Evolutionary conservation across 1,140 invertebrate genomes (phyloP).

Genomic region (Drosophila watanabei): DNA sequence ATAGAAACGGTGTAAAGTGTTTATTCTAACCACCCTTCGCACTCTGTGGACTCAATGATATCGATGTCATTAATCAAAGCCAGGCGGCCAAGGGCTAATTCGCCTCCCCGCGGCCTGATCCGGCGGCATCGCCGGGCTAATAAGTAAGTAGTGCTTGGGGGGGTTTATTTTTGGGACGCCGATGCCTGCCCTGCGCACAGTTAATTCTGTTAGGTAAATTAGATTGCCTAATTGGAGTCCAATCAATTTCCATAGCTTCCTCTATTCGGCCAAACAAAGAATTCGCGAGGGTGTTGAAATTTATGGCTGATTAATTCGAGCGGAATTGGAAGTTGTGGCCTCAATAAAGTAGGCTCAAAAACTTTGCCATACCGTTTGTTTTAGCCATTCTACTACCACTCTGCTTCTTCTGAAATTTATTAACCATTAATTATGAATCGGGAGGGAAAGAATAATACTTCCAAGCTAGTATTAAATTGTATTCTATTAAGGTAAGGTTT

Average conservation of each 20-base stretch:
- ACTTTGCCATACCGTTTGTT: background rate
- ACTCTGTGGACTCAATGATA: conserved; percentile 45
- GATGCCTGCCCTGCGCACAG: conserved; percentile 27
- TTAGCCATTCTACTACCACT: background rate
- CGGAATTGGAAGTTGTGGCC: conserved; percentile 18
- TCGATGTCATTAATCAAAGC: conserved; percentile 75
- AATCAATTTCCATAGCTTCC: conserved; percentile 73
- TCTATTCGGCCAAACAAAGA: conserved; percentile 55
- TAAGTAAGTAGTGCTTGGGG: conserved; percentile 31
- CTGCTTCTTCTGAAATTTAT: conserved; percentile 1
- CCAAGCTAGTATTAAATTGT: background rate
- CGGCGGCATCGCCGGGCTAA: conserved; percentile 15
- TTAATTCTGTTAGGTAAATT: conserved; percentile 78
- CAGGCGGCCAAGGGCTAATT: conserved; percentile 63
- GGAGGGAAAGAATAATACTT: background rate
- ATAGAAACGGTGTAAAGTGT: conserved; percentile 60
- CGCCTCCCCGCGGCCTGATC: conserved; percentile 86
- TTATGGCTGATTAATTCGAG: conserved; percentile 47
- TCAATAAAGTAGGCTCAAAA: conserved; percentile 5
- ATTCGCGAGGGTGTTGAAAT: conserved; percentile 45
- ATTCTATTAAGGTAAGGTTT: background rate
- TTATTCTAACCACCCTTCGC: conserved; percentile 33
- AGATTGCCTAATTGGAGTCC: conserved; percentile 79
- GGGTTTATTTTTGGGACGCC: conserved; percentile 64
- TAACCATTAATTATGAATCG: background rate